phyloP scores from a whole-genome alignment of 2,888 invertebrate species.

The Agrochola lychnidis region DNA sequence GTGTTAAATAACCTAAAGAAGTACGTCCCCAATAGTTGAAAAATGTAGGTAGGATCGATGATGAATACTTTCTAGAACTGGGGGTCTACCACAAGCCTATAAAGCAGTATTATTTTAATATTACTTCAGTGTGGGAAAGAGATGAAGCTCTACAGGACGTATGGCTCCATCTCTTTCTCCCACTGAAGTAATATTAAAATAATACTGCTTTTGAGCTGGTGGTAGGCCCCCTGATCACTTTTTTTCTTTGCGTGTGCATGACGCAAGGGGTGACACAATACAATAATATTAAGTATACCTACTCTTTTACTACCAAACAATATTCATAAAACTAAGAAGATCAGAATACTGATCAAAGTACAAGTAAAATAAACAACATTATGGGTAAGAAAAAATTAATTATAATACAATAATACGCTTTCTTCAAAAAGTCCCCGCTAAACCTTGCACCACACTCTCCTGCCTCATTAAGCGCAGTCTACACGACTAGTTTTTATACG shows the following conservation, averaged over 20 bases:
- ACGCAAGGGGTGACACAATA: neutral
- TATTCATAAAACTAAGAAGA: neutral
- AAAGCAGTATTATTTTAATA: too few species aligned
- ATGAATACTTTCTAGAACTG: neutral
- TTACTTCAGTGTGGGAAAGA: too few species aligned
- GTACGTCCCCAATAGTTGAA: neutral
- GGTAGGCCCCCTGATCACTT: too few species aligned
- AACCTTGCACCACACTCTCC: constrained; percentile 68
- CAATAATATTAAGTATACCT: neutral
- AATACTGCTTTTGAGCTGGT: too few species aligned
- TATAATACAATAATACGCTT: neutral
- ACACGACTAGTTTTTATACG: constrained; percentile 72
- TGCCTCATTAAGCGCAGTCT: constrained; percentile 67
- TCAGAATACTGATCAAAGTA: neutral
- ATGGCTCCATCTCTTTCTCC: too few species aligned
- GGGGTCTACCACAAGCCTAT: too few species aligned
- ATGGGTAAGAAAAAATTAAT: neutral
- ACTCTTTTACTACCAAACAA: too few species aligned
- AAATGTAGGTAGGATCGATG: neutral
- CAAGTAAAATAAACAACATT: neutral
- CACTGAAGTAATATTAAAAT: too few species aligned
- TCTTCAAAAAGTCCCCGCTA: neutral
- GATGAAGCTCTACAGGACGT: too few species aligned
- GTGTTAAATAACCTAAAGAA: neutral
- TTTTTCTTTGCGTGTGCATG: neutral